These are phyloP conservation scores for Macrotrachela quadricornifera DNA, from an alignment of 1,140 invertebrate species.

Conservation along the genomic window DNA sequence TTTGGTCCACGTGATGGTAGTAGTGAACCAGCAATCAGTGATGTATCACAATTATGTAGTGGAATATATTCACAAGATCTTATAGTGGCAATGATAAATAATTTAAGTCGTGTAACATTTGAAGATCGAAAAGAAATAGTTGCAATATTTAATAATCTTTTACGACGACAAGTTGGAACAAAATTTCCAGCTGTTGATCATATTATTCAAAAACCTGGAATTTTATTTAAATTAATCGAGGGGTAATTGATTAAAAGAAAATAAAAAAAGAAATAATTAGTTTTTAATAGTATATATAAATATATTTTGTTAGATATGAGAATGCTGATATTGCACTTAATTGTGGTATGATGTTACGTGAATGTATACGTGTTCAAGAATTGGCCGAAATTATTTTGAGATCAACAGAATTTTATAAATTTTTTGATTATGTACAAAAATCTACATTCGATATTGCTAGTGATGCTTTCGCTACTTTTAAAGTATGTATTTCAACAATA, in stretches of 20 bases:
- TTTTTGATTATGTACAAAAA: conserved; percentile 97
- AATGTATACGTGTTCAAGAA: conserved; percentile 89
- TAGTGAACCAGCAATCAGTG: conserved; percentile 75
- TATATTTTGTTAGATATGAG: conserved; percentile 51
- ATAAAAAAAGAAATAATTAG: conserved; percentile 1
- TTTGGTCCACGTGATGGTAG: too few species aligned
- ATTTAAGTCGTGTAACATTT: conserved; percentile 86
- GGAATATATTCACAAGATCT: conserved; percentile 65
- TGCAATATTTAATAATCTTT: conserved; percentile 18
- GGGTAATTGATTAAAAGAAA: conserved; percentile 49
- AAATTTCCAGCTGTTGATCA: conserved; percentile 92
- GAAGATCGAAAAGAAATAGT: conserved; percentile 40
- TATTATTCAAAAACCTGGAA: conserved; percentile 88
- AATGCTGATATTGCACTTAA: conserved; percentile 95
- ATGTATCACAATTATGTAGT: conserved; percentile 80
- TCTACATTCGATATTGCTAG: conserved; percentile 99
- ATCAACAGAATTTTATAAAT: conserved; percentile 94
- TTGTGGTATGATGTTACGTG: conserved; percentile 93
- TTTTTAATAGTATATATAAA: conserved; percentile 7
- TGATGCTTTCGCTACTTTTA: conserved; percentile 99
- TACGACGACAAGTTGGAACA: conserved; percentile 85
- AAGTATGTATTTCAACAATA: conserved; percentile 39
- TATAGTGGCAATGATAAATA: conserved; percentile 68
- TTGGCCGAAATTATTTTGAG: conserved; percentile 92
- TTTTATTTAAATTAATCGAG: conserved; percentile 80